Base-by-base conservation (phyloP, 2,113 vertebrate genomes). In the Ochotona curzoniae region DNA sequence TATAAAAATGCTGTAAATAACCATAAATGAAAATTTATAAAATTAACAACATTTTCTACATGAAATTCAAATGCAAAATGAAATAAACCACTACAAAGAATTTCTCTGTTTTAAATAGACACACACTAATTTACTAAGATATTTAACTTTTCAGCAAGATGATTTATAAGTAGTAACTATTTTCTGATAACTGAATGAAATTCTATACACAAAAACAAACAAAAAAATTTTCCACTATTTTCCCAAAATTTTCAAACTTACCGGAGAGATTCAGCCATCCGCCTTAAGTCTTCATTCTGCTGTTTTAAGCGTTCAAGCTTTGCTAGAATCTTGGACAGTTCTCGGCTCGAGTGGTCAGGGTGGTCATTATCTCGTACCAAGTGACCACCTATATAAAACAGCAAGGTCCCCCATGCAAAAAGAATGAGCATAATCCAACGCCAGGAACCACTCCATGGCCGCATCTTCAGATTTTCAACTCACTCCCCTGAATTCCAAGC, bases 381-480 rank as follows among this genome's bases (percentile, higher is more conserved):
- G 96, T 99, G 99, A 64, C 99, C 99, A 7, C 99, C 99, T 93
- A 99, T 99, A 97, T 99, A 99, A 98, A 99, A 99, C 0, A 99
- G 98, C 95, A 99, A 98, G 38, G 99, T 99, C 86, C 99, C 99
- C 99, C 99, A 99, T 83, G 99, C 99, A 98, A 99, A 98, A 97
- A 99, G 98, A 98, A 99, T 99, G 97, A 99, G 99, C 98, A 99
- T 99, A 98, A 99, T 99, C 99, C 99, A 99, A 98, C 99, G 99
- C 99, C 99, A 99, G 96, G 99, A 99, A 95, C 99, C 99, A 94
- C 99, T 99, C 99, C 99, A 99, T 98, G 99, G 98, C 97, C 99
- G 99, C 99, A 99, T 99, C 98, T 99, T 99, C 98, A 98, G 96
- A 97, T 97, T 97, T 97, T 98, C 97, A 96, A n/a, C 94, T 98